Evolutionary conservation across 2,113 vertebrate species (phyloP), one percentile per base, ranked within the genome.

Genomic region (Oreamnos americanus): DNA sequence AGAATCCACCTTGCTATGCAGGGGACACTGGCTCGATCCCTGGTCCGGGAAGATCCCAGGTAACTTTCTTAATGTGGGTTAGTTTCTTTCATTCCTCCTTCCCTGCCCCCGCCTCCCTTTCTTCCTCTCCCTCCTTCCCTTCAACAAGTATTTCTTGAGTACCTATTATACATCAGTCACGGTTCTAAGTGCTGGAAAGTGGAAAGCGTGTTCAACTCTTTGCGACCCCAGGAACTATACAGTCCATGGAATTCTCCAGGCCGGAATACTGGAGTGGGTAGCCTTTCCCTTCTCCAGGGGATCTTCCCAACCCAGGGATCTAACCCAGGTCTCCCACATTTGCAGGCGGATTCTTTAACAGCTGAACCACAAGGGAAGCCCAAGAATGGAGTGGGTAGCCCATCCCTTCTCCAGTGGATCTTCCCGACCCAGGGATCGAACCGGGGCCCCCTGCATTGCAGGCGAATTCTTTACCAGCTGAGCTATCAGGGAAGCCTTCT

Each of bases 341-440:
- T 71, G 19, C 0, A 0, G n/a, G 67, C 2, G 2, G 67, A 71
- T 71, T 71, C 67, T 71, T 36, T 71, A 71, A 21, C n/a, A 36
- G 64, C 64, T 36, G 64, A 71, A 36, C 64, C n/a, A 36, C 19
- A 71, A 36, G 64, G 64, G n/a, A 71, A 36, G 64, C 17, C 64
- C 19, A 36, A 71, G n/a, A 71, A 36, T 71, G 64, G 64, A 71
- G 19, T 39, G n/a, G n/a, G 67, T 23, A 39, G n/a, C n/a, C 67
- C 12, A 6, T 71, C 67, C 67, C n/a, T 71, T 39, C n/a, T 71
- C n/a, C n/a, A 71, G 67, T 3, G 19, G 19, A 71, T 71, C n/a
- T 71, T 71, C n/a, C n/a, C 0, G 0, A 39, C 19, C 19, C n/a
- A 39, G n/a, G 67, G 21, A 71, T 71, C 5, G 5, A 71, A 71